Base-by-base conservation (phyloP, 2,113 vertebrate genomes). In the Illadopsis cleaveri region DNA sequence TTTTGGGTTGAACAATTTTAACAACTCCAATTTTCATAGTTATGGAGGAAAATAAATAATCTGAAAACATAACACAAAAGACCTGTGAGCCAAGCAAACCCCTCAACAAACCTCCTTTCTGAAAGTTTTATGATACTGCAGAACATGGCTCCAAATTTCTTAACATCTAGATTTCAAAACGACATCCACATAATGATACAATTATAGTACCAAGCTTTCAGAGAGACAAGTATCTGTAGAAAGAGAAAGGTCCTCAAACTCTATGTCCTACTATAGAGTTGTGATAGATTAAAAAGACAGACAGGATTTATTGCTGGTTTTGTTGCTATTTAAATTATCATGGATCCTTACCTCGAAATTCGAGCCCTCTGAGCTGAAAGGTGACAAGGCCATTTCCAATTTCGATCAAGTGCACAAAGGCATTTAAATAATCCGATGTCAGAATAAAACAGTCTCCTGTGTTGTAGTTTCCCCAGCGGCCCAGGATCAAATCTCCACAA, bases 351-450 rank as follows among this genome's bases (percentile, higher is more conserved):
- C 99, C 99, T 98, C 99, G 98, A 98, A 99, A 99, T 97, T 99
- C 99, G n/a, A 99, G 98, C 35, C 99, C 99, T 82, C 99, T 98
- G 54, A 99, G 98, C 93, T 99, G 99, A 96, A 99, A 99, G 48
- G 99, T 99, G 96, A 99, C 99, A 12, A 99, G 97, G 47, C 99
- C 99, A 58, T 99, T 99, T 92, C 99, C 99, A 42, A 99, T 99
- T 98, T 99, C 99, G 1, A 99, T 98, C 96, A 99, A 98, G 96
- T 99, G 99, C 80, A 99, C 99, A 51, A 99, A 98, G 60, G 99
- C 99, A 28, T 99, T 99, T 98, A 99, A 98, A 98, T 99, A 99
- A 97, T 99, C 99, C 0, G 99, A 99, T n/a, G 99, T 98, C 97
- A 99, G 97, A 83, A 99, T 99, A 97, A 99, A 99, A 94, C 99